These are phyloP conservation scores for Loxodonta africana DNA, from an alignment of 2,113 vertebrate species.

Conservation along the genomic window DNA sequence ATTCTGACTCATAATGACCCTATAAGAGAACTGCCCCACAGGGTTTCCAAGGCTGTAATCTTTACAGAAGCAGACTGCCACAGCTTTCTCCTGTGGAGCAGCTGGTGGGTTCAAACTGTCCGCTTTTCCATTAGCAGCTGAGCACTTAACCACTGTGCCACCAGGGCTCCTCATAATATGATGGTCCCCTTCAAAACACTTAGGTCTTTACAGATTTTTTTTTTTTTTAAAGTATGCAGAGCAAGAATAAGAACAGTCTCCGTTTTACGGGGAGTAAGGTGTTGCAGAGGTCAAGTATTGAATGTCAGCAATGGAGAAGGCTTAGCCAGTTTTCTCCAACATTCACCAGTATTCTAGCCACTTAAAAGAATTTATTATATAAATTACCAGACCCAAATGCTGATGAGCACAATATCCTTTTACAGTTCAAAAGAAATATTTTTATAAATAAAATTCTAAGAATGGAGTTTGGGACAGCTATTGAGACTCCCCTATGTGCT, in stretches of 20 bases:
- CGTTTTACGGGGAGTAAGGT: neutral
- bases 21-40: neutral
- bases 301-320: neutral
- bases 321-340: neutral
- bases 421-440: conserved; percentile 65
- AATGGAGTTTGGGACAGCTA: conserved; percentile 31
- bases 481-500: neutral
- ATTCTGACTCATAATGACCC: neutral
- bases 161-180: neutral
- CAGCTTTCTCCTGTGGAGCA: neutral
- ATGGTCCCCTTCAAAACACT: neutral
- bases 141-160: neutral
- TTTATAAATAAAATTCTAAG: conserved; percentile 67
- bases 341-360: neutral
- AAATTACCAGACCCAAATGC: neutral
- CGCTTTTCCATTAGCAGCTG: neutral
- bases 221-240: neutral
- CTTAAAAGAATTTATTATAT: neutral
- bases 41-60: neutral
- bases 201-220: too few relatives aligned
- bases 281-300: neutral
- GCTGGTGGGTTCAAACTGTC: neutral
- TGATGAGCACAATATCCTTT: conserved; percentile 29
- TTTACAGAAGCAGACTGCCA: neutral
- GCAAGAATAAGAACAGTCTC: neutral